A percentile compares a stretch with the other conserved stretches of the same genome.
These are phyloP conservation scores for Pseudopodoces humilis DNA, from an alignment of 2,113 vertebrate species.

Conservation along the genomic window DNA sequence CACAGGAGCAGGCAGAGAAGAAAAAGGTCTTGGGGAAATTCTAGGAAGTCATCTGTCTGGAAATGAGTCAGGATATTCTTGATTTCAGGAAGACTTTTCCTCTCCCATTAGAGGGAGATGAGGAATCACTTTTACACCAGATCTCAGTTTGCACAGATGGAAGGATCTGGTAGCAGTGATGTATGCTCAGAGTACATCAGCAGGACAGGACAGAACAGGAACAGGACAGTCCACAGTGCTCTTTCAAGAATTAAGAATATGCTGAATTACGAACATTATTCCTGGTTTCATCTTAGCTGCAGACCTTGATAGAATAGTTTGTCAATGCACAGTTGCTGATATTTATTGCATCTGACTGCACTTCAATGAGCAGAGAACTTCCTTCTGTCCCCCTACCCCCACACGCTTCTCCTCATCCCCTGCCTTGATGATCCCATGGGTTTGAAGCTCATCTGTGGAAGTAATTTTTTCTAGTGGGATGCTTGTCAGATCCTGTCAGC, in stretches of 20 bases:
- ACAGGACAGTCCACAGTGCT: not conserved
- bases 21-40: not conserved
- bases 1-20: not conserved
- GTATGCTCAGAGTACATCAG: not conserved
- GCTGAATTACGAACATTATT: not conserved
- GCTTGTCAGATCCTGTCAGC: slow-evolving; percentile 62
- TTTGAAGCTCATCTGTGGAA: slow-evolving; percentile 40
- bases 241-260: not conserved
- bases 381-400: not conserved
- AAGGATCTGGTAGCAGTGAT: not conserved
- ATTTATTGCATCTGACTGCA: slow-evolving; percentile 18
- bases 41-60: not conserved
- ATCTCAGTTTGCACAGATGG: not conserved
- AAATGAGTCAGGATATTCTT: not conserved
- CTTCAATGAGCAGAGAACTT: slow-evolving; percentile 24
- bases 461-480: slow-evolving; percentile 59
- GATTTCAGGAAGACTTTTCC: not conserved
- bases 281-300: not conserved
- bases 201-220: not conserved
- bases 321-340: not conserved
- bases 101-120: not conserved
- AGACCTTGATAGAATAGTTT: not conserved
- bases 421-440: slow-evolving; percentile 37
- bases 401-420: not conserved
- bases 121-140: not conserved